These are phyloP conservation scores for silkworm (Bombyx mori) DNA, from an alignment of 1,140 invertebrate species.

Conservation along the genomic window ASM3026992v2 NC_085121.1:812001-812500, in stretches of 20 bases:
- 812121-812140: conserved; percentile 38
- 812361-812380: conserved; percentile 51
- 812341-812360: conserved; percentile 33
- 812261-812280: conserved; percentile 39
- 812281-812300: conserved; percentile 50
- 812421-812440: background rate
- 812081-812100: no score
- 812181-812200: conserved; percentile 20
- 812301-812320: conserved; percentile 30
- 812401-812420: no score
- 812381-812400: conserved; percentile 46
- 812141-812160: background rate
- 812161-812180: conserved; percentile 6
- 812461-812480: background rate
- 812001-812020: conserved; percentile 41
- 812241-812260: conserved; percentile 26
- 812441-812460: background rate
- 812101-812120: conserved; percentile 25
- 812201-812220: conserved; percentile 15
- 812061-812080: no score
- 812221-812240: conserved; percentile 11
- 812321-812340: conserved; percentile 44
- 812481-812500: background rate
- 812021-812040: conserved; percentile 42
- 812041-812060: background rate